Evolutionary conservation across 1,140 invertebrate species (phyloP), one percentile per base, ranked within the genome.

Genomic region (Metopolophium dirhodum): DNA sequence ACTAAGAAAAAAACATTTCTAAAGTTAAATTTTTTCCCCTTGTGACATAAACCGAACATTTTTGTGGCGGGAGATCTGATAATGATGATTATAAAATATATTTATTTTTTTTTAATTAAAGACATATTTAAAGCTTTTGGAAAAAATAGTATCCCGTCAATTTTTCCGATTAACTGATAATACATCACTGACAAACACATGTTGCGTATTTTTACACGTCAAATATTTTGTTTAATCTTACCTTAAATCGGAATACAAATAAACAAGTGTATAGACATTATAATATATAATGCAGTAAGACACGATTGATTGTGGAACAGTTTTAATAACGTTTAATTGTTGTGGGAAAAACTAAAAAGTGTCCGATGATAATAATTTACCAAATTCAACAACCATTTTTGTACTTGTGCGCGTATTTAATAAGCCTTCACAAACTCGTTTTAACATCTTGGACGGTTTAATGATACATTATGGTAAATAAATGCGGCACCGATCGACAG

Each of bases 351-450:
- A 54, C 51, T 54, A 54, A 54, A 57, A n/a, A 88, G 45, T 22
- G 20, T 49, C 26, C 1, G n/a, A 45, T 45, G 23, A 85, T 85
- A 41, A 83, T 41, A 85, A 85, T 41, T 41, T 30, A 45, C 22
- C 3, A 8, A 35, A 83, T 83, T 37, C 85, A 18, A 51, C n/a
- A 22, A 35, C 7, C 45, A 8, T 49, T 88, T 77, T 88, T 47
- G 26, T 87, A 87, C 45, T 47, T 77, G 14, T 49, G 22, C 26
- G 14, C 14, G 85, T 49, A n/a, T 20, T 87, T 87, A n/a, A 49
- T 88, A 49, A 35, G 61, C 61, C 47, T 88, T 88, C 47, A n/a
- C 86, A 88, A 88, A 88, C 86, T 88, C n/a, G 86, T 88, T 88
- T 88, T 51, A 51, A 88, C 45, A n/a, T 47, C 86, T 77, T 18